A percentile compares a stretch with the other conserved stretches of the same genome.
phyloP scores from a whole-genome alignment of 2,888 invertebrate genomes.

The Athetis lepigone region DNA sequence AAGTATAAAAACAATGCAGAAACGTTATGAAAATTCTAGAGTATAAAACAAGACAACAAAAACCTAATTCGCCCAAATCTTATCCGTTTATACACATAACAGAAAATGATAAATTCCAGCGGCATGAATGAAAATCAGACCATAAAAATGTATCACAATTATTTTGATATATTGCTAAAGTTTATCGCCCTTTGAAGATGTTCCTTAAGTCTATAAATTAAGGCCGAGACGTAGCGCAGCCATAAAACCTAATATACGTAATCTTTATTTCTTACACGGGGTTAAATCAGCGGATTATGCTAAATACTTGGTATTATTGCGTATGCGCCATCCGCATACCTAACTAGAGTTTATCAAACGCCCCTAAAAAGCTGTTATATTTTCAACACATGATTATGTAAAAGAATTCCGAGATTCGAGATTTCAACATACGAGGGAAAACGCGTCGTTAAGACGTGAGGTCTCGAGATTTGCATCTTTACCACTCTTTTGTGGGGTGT shows the following conservation, averaged over 20 bases:
- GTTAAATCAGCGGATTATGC: slow-evolving; percentile 83
- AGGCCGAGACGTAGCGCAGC: slow-evolving; percentile 54
- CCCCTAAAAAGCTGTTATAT: slow-evolving; percentile 88
- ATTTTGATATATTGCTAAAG: slow-evolving; percentile 60
- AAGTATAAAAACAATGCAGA: neutral
- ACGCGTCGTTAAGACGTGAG: slow-evolving; percentile 86
- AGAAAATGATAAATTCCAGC: slow-evolving; percentile 52
- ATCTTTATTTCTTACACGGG: slow-evolving; percentile 72
- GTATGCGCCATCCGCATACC: slow-evolving; percentile 76
- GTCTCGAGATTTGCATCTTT: slow-evolving; percentile 84
- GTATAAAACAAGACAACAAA: neutral
- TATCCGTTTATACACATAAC: slow-evolving; percentile 21
- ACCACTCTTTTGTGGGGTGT: slow-evolving; percentile 78
- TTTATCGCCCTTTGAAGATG: slow-evolving; percentile 65
- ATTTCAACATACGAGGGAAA: slow-evolving; percentile 81
- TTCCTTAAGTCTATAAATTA: slow-evolving; percentile 66
- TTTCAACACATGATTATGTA: slow-evolving; percentile 90
- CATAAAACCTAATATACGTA: slow-evolving; percentile 69
- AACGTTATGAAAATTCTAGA: neutral
- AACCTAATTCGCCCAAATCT: neutral
- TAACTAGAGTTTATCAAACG: slow-evolving; percentile 80
- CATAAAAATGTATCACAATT: slow-evolving; percentile 62
- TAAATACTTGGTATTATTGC: slow-evolving; percentile 85
- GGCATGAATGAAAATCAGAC: slow-evolving; percentile 54
- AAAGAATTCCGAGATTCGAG: slow-evolving; percentile 86